A percentile compares a stretch with the other conserved stretches of the same genome.
phyloP scores from a whole-genome alignment of 2,797 vertebrate genomes.

The Melanotaenia parkinsoni region DNA sequence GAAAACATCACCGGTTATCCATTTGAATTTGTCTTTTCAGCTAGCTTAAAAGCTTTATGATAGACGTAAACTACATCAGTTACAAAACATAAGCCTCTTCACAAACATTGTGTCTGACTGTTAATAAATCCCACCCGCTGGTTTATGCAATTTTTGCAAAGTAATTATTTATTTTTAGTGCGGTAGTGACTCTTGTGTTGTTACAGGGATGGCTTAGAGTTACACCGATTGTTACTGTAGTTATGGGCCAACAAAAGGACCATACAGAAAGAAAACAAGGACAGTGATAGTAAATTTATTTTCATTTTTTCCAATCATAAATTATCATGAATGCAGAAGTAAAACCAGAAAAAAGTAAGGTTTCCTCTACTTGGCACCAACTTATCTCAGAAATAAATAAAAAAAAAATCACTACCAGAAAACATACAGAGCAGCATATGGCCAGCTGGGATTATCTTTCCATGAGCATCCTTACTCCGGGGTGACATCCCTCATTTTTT shows the following conservation, averaged over 20 bases:
- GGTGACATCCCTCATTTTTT: constrained; percentile 49
- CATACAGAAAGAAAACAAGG: not conserved
- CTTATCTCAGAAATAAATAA: constrained; percentile 10
- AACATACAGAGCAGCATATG: constrained; percentile 18
- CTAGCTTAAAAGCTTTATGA: too few species aligned
- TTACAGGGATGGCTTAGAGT: too few species aligned
- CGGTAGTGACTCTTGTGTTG: too few species aligned
- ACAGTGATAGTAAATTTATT: constrained; percentile 15
- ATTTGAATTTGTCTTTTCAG: too few species aligned
- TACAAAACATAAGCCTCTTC: too few species aligned
- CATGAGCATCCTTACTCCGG: constrained; percentile 30
- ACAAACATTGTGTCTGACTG: too few species aligned
- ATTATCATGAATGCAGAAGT: not conserved
- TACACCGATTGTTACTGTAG: not conserved
- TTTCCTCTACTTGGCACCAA: constrained; percentile 7
- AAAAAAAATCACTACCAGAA: constrained; percentile 15
- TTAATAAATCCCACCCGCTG: too few species aligned
- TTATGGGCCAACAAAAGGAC: not conserved
- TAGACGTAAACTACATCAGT: too few species aligned
- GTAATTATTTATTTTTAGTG: too few species aligned
- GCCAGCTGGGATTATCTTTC: constrained; percentile 33
- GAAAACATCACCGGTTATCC: not conserved
- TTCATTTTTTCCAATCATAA: constrained; percentile 19
- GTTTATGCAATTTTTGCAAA: too few species aligned
- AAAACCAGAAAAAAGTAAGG: not conserved